Base-by-base conservation (phyloP, 2,113 vertebrate species). In the Thryonomys swinderianus region DNA sequence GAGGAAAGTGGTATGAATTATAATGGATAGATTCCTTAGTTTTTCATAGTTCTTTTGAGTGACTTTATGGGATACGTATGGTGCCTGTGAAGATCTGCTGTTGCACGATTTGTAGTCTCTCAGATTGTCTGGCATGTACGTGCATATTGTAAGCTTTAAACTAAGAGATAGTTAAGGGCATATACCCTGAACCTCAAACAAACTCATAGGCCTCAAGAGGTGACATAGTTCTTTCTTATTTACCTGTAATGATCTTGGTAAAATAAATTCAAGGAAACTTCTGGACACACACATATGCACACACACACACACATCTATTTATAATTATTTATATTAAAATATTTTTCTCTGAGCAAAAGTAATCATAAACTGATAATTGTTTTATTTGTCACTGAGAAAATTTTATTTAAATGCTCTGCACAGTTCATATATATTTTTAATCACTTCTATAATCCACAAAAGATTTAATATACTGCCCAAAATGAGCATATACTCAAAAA, bases 251-350 rank as follows among this genome's bases (percentile, higher is more conserved):
- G 20, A 82, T 85, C 55, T 76, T 80, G 37, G 9, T 74, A 85
- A 96, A 92, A 95, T 67, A 81, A 84, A 92, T 82, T 73, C 37
- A 42, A 71, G 30, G 16, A 51, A 74, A 42, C 16, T 79, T 95
- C 64, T 59, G 45, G 55, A 64, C 57, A 85, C 16, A 27, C 13
- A 45, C 37, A 30, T 27, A 85, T 73, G 34, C 79, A 57, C 12
- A 66, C 32, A 12, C 4, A 64, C n/a, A n/a, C 48, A 51, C 48
- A 51, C 48, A 51, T 10, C 48, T 67, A 23, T 40, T 88, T 71
- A 18, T 4, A 48, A 16, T 30, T 76, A 48, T 90, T 67, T 90
- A 78, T 71, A 78, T 64, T 64, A 30, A 40, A 93, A 73, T 23
- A 66, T 34, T 83, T 94, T 88, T 83, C 5, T 25, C 67, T 80